Evolutionary conservation across 2,888 invertebrate genomes (phyloP), one percentile per base, ranked within the genome.

Genomic region (Oscheius myriophilus): DNA sequence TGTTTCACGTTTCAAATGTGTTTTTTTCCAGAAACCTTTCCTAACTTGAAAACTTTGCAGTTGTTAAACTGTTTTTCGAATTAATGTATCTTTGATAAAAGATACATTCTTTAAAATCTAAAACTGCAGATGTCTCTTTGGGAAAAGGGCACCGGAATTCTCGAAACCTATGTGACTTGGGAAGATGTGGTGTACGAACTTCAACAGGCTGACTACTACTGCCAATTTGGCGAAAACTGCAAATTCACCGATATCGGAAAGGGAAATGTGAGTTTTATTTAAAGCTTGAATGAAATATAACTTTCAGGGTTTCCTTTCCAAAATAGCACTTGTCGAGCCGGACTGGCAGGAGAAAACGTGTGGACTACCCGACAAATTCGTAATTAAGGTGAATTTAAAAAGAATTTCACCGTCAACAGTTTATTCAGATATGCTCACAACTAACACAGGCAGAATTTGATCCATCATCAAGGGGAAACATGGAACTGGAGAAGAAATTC

Each of bases 101-200:
- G n/a, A n/a, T n/a, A 46, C 21, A 2, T 11, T 53, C 53, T 21
- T 53, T 53, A 16, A 11, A 53, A 21, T 6, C 11, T 46, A 6
- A 21, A 16, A 26, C 21, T 16, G 23, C 12, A 16, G 1, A 59
- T 59, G 59, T 45, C 45, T 0, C 43, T 59, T 11, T 43, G 45
- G 9, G 26, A 18, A 6, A 25, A 43, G 14, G 64, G 64, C 3
- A 7, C 21, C 4, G 71, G 74, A 4, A 54, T 72, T 51, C 54
- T 72, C 2, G 67, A 61, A 16, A 74, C 70, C 16, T 65, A 74
- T 59, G 67, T 74, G 2, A 61, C 69, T 2, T 71, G 71, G 71
- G 53, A 66, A 33, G 74, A 74, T 59, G 46, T 74, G 0, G 53
- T 49, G 14, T 1, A 25, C 3, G 52, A n/a, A 3, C 39, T 52